Evolutionary conservation across 2,888 invertebrate genomes (phyloP).

Genomic region (Teinopalpus imperialis): DNA sequence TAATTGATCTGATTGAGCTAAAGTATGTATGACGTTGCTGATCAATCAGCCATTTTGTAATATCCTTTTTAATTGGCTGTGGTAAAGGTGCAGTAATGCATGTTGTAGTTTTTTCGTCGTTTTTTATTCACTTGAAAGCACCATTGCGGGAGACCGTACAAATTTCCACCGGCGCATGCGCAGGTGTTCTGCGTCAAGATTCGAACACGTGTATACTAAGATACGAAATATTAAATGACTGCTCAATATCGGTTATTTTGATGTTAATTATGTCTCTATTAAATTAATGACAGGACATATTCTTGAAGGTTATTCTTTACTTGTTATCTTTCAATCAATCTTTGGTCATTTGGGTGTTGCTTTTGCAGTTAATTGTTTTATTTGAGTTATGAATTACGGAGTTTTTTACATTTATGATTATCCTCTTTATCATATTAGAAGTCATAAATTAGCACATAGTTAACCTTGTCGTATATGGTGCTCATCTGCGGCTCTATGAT

Average conservation of each 20-base stretch:
- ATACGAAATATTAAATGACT: constrained; percentile 18
- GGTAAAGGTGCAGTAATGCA: constrained; percentile 8
- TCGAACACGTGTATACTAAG: constrained; percentile 13
- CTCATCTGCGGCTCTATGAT: too few relatives aligned
- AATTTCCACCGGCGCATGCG: constrained; percentile 1
- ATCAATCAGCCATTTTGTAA: background rate
- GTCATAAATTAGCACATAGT: too few relatives aligned
- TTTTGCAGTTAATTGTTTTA: too few relatives aligned
- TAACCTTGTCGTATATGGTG: too few relatives aligned
- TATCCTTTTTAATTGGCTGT: background rate
- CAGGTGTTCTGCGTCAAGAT: constrained; percentile 12
- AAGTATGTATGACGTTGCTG: too few relatives aligned
- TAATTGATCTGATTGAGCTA: too few relatives aligned
- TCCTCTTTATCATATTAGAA: too few relatives aligned
- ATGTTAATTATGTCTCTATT: constrained; percentile 28
- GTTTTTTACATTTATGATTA: too few relatives aligned
- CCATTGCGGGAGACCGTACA: constrained; percentile 13
- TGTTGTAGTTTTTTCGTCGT: constrained; percentile 2
- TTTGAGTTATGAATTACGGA: too few relatives aligned
- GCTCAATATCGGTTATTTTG: constrained; percentile 12
- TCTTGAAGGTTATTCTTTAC: constrained; percentile 11
- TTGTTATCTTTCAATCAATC: constrained; percentile 22
- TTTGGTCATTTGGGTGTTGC: background rate
- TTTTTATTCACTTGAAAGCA: constrained; percentile 10
- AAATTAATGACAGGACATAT: constrained; percentile 24